phyloP scores from a whole-genome alignment of 2,888 invertebrate genomes.

The Calameuta filiformis region DNA sequence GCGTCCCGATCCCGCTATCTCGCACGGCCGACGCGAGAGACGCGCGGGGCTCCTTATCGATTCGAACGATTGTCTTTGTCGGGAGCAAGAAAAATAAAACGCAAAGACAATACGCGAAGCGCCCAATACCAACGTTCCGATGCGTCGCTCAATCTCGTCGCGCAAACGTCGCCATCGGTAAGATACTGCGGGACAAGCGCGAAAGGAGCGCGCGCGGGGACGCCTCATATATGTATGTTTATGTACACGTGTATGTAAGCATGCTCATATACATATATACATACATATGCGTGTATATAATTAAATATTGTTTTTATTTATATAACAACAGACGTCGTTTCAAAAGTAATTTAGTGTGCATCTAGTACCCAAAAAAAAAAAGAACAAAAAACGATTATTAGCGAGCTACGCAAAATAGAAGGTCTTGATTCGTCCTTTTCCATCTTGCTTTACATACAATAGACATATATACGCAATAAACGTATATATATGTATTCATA shows the following conservation, averaged over 20 bases:
- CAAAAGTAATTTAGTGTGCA: slow-evolving; percentile 59
- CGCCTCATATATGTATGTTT: slow-evolving; percentile 52
- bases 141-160: not conserved
- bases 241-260: slow-evolving; percentile 47
- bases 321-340: slow-evolving; percentile 47
- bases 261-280: slow-evolving; percentile 42
- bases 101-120: not conserved
- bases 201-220: slow-evolving; percentile 20
- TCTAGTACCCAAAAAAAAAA: slow-evolving; percentile 61
- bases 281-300: slow-evolving; percentile 45
- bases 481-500: slow-evolving; percentile 57
- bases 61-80: not conserved
- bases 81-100: not conserved
- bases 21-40: not conserved
- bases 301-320: slow-evolving; percentile 50
- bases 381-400: slow-evolving; percentile 42
- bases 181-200: not conserved
- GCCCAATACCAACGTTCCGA: not conserved
- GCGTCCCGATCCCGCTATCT: not conserved
- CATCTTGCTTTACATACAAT: slow-evolving; percentile 43
- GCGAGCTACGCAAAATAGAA: slow-evolving; percentile 65
- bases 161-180: not conserved
- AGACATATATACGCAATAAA: slow-evolving; percentile 25
- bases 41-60: not conserved
- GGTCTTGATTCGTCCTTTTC: slow-evolving; percentile 53